A percentile compares a stretch with the other conserved stretches of the same genome.
Evolutionary conservation across 2,888 invertebrate genomes (phyloP).

Genomic region (Conistra vaccinii): DNA sequence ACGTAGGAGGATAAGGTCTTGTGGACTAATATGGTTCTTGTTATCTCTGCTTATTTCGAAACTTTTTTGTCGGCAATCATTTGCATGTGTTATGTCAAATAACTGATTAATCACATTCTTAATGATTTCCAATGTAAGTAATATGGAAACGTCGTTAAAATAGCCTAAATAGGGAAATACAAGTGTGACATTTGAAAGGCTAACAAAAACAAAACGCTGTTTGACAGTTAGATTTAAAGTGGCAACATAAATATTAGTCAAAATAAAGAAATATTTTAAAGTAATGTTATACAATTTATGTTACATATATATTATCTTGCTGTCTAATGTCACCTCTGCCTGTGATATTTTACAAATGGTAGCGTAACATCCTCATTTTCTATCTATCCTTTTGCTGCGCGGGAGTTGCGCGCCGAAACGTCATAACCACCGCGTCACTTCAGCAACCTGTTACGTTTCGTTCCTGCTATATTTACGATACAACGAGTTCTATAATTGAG

Average conservation of each 20-base stretch:
- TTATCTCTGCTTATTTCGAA: conserved; percentile 77
- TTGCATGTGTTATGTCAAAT: conserved; percentile 73
- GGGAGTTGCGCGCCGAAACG: conserved; percentile 69
- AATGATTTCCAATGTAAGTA: conserved; percentile 29
- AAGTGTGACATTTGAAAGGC: conserved; percentile 15
- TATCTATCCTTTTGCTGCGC: conserved; percentile 68
- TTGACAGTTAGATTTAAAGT: conserved; percentile 51
- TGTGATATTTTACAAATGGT: conserved; percentile 80
- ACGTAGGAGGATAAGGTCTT: conserved; percentile 77
- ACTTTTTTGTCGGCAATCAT: conserved; percentile 72
- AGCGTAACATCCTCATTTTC: conserved; percentile 76
- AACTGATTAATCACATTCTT: conserved; percentile 60
- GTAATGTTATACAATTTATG: conserved; percentile 51
- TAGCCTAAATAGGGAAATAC: conserved; percentile 28
- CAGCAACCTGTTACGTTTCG: conserved; percentile 78
- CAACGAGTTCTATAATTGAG: conserved; percentile 89
- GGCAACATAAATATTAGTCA: conserved; percentile 38
- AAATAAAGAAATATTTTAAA: conserved; percentile 52
- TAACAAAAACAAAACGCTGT: conserved; percentile 50
- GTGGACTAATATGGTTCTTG: conserved; percentile 71
- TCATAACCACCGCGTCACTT: conserved; percentile 74
- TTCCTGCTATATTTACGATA: conserved; percentile 82
- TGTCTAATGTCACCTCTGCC: conserved; percentile 60
- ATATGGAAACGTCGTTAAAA: conserved; percentile 20
- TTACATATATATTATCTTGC: conserved; percentile 52